These are phyloP conservation scores for Acanthochromis polyacanthus DNA, from an alignment of 2,113 vertebrate species.

Conservation along the genomic window DNA sequence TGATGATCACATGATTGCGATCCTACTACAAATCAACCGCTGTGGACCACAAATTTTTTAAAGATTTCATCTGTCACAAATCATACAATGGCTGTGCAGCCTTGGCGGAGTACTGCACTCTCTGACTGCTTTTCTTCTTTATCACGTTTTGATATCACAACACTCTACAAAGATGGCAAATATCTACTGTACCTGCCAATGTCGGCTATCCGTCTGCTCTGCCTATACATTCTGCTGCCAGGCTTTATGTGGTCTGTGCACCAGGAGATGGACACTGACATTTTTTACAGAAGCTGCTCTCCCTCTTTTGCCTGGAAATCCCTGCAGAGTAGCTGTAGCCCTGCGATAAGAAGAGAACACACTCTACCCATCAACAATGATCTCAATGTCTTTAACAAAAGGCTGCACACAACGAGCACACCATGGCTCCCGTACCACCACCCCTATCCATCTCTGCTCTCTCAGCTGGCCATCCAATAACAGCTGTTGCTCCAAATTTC, in stretches of 20 bases:
- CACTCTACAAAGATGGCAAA: conserved; percentile 28
- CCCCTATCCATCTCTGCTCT: conserved; percentile 41
- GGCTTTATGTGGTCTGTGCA: conserved; percentile 18
- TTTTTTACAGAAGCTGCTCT: conserved; percentile 30
- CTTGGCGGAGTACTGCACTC: too few relatives aligned
- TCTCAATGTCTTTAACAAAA: conserved; percentile 68
- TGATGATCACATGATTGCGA: too few relatives aligned
- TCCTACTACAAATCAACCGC: too few relatives aligned
- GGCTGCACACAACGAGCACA: conserved; percentile 39
- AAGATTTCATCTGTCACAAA: too few relatives aligned
- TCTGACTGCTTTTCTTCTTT: background rate
- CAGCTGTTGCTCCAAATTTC: conserved; percentile 75
- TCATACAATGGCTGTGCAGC: too few relatives aligned
- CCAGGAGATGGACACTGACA: conserved; percentile 22
- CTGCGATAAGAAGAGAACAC: conserved; percentile 59
- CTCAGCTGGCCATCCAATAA: conserved; percentile 60
- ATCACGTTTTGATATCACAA: conserved; percentile 17
- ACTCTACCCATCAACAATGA: conserved; percentile 68
- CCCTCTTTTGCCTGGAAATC: conserved; percentile 43
- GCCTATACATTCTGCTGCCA: conserved; percentile 4
- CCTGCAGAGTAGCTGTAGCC: conserved; percentile 48
- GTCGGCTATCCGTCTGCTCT: conserved; percentile 41
- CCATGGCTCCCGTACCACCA: conserved; percentile 35
- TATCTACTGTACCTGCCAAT: conserved; percentile 34
- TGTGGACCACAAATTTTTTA: too few relatives aligned